Percentiles rank a stretch among this genome's conserved stretches.
These are phyloP conservation scores for Dreissena rostriformis DNA, from an alignment of 1,140 invertebrate genomes.

Conservation along the genomic window DNA sequence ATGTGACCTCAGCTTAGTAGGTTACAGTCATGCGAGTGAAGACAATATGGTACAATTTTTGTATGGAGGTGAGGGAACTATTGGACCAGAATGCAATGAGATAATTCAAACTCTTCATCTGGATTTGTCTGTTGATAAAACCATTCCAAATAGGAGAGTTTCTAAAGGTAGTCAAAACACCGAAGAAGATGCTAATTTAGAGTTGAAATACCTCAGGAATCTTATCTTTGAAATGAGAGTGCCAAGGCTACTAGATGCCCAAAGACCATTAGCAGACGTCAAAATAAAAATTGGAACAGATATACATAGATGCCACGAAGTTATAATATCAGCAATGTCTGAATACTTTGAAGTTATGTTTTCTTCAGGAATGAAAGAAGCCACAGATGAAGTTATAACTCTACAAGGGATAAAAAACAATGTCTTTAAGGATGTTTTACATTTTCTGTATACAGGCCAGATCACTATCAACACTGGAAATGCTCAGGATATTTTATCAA, in stretches of 20 bases:
- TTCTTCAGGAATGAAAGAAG: slow-evolving; percentile 67
- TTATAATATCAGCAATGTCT: slow-evolving; percentile 63
- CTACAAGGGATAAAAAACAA: slow-evolving; percentile 40
- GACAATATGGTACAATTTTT: slow-evolving; percentile 36
- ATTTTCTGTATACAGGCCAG: slow-evolving; percentile 55
- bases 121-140: slow-evolving; percentile 43
- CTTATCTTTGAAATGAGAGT: slow-evolving; percentile 43
- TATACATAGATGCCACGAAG: slow-evolving; percentile 62
- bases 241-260: slow-evolving; percentile 32
- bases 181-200: slow-evolving; percentile 14
- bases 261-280: slow-evolving; percentile 58
- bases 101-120: slow-evolving; percentile 30
- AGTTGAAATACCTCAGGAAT: slow-evolving; percentile 42
- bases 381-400: slow-evolving; percentile 30
- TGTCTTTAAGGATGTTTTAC: slow-evolving; percentile 38
- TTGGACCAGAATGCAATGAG: slow-evolving; percentile 6
- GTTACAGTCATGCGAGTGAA: slow-evolving; percentile 8
- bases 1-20: neutral
- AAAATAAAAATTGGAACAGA: slow-evolving; percentile 55
- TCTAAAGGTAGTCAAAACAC: slow-evolving; percentile 32
- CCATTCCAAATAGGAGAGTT: slow-evolving; percentile 36
- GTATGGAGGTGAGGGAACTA: slow-evolving; percentile 27
- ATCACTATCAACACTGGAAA: slow-evolving; percentile 34
- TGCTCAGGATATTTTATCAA: slow-evolving; percentile 54
- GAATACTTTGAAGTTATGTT: slow-evolving; percentile 69